Evolutionary conservation across 2,797 vertebrate species (phyloP), one percentile per base, ranked within the genome.

Genomic region (Sorex maritimensis): DNA sequence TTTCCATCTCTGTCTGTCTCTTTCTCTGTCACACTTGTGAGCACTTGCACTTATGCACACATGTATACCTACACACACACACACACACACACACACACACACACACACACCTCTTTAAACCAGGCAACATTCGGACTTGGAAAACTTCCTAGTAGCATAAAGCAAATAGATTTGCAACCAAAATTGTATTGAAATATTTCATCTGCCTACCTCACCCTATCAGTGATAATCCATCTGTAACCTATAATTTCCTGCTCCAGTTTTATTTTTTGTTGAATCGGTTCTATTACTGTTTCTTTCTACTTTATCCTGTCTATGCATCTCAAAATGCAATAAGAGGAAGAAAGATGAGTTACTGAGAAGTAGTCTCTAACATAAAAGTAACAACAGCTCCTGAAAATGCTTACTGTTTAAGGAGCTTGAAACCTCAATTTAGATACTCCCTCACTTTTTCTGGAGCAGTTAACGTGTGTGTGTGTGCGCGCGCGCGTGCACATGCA

Each of bases 291-390:
- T 90, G 28, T 61, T 74, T 41, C n/a, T 19, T n/a, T 11, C 15
- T 3, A 12, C 6, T 79, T 44, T 44, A 6, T 63, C 86, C 72
- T 67, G 8, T 52, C 49, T 52, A 2, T 69, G 41, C 26, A 49
- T 91, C 92, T 95, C 58, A 84, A 86, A 81, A 58, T 79, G 30
- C 44, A 84, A 17, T n/a, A 79, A 87, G 28, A 88, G 24, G 84
- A 77, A 89, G 72, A 82, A 90, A 82, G 46, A 30, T 75, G 49
- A 79, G 12, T 82, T 80, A 67, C 14, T 61, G n/a, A 85, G 92
- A 77, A 52, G n/a, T 15, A 55, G 11, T 46, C 87, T 92, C 24
- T 55, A 49, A 86, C 61, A 86, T 92, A 86, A 73, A 92, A 95
- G 71, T 38, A 49, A 55, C 6, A 91, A n/a, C 34, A 19, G 24